phyloP scores from a whole-genome alignment of 2,797 vertebrate species.

The Xyrichtys novacula region DNA sequence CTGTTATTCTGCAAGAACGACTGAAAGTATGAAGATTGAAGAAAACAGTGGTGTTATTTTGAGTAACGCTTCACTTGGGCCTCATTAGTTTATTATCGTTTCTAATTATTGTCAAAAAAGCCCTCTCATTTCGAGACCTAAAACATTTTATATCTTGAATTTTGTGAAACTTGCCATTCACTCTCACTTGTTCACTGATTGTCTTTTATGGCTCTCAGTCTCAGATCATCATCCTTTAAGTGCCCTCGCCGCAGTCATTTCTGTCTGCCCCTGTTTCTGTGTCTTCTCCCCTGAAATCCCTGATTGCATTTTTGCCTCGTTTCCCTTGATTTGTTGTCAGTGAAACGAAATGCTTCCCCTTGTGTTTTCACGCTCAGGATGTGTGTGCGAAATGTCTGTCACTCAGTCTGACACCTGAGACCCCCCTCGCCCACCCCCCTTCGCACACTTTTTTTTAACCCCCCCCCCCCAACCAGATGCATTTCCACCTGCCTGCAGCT shows the following conservation, averaged over 20 bases:
- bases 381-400: conserved; percentile 32
- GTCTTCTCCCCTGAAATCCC: conserved; percentile 3
- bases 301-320: conserved; percentile 35
- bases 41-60: not conserved
- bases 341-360: conserved; percentile 32
- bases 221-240: conserved; percentile 1
- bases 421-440: too few species aligned
- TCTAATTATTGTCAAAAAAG: too few species aligned
- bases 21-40: too few species aligned
- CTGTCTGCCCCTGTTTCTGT: not conserved
- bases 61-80: too few species aligned
- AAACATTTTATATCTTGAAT: not conserved
- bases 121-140: not conserved
- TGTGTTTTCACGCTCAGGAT: conserved; percentile 18
- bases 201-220: not conserved
- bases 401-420: conserved; percentile 37
- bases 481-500: conserved; percentile 19
- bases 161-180: not conserved
- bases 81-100: too few species aligned
- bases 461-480: conserved; percentile 8
- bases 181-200: not conserved
- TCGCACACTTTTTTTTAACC: conserved; percentile 11
- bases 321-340: conserved; percentile 38
- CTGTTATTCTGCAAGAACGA: not conserved
- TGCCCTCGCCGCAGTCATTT: conserved; percentile 16